These are phyloP conservation scores for Acrobasis consociella DNA, from an alignment of 2,888 invertebrate genomes.

Conservation along the genomic window DNA sequence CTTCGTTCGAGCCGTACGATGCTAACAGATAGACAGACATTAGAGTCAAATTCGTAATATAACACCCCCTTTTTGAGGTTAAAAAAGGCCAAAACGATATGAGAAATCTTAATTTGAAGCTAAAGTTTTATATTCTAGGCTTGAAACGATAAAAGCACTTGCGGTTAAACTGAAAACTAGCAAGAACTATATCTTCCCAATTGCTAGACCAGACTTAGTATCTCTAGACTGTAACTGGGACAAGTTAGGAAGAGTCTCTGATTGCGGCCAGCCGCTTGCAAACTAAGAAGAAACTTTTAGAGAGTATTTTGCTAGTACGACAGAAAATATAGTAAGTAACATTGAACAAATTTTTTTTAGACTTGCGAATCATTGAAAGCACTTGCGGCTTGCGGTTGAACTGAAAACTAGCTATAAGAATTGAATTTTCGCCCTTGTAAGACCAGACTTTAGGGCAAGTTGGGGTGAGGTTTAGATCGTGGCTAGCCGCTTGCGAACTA, in stretches of 20 bases:
- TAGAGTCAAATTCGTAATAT: too few relatives aligned
- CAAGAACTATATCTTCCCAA: constrained; percentile 4
- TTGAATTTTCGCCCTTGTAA: neutral
- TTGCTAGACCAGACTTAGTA: constrained; percentile 3
- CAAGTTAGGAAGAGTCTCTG: constrained; percentile 5
- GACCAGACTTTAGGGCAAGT: constrained; percentile 1
- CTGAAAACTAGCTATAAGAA: constrained; percentile 11
- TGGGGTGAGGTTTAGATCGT: constrained; percentile 3
- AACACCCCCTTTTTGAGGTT: too few relatives aligned
- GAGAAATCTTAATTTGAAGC: neutral
- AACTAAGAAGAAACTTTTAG: too few relatives aligned
- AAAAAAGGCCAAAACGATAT: too few relatives aligned
- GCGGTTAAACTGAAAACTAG: constrained; percentile 13
- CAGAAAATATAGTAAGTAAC: too few relatives aligned
- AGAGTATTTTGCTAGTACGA: too few relatives aligned
- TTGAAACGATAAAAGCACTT: neutral
- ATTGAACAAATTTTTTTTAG: neutral
- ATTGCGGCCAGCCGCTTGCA: neutral
- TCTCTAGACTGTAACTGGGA: neutral
- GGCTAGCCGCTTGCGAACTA: neutral
- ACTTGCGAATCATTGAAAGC: neutral
- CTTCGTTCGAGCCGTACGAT: too few relatives aligned
- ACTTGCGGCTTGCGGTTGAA: constrained; percentile 2
- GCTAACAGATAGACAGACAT: too few relatives aligned
- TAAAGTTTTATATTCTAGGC: neutral